Conservation (phyloP, 2,113 vertebrate genomes). For the Synchiropus splendidus region DNA sequence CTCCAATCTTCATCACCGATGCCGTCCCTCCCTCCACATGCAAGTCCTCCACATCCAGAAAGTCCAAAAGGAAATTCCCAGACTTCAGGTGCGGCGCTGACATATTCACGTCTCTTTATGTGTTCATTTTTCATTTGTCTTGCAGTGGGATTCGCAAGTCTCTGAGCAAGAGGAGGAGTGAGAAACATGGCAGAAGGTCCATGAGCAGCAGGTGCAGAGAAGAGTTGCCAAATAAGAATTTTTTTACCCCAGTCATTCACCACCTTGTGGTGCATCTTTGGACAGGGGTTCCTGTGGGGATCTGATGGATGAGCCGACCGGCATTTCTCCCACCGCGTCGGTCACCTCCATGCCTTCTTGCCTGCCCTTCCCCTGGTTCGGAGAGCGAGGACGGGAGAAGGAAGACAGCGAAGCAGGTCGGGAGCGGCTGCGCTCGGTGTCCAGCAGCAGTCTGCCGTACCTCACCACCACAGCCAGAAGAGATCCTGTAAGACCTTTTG, state of each 20-base stretch:
- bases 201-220: constrained; percentile 68
- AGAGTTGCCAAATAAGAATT: too few species aligned
- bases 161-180: constrained; percentile 73
- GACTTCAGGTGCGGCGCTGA: constrained; percentile 71
- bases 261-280: not conserved
- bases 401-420: constrained; percentile 21
- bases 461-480: constrained; percentile 60
- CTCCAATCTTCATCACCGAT: constrained; percentile 55
- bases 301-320: constrained; percentile 63
- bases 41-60: constrained; percentile 66
- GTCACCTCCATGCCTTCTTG: constrained; percentile 78
- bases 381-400: constrained; percentile 71
- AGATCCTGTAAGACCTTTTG: constrained; percentile 67
- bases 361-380: constrained; percentile 83
- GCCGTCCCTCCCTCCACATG: constrained; percentile 28
- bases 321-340: constrained; percentile 70
- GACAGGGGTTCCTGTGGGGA: constrained; percentile 70
- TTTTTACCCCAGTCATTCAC: not conserved
- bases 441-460: constrained; percentile 71
- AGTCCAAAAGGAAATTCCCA: constrained; percentile 78
- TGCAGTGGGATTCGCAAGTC: constrained; percentile 78
- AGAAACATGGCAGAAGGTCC: constrained; percentile 67
- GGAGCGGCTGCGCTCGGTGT: constrained; percentile 50
- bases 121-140: not conserved
- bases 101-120: not conserved